Evolutionary conservation across 2,113 vertebrate species (phyloP), one percentile per base, ranked within the genome.

Genomic region (Drymodes brunneopygia): DNA sequence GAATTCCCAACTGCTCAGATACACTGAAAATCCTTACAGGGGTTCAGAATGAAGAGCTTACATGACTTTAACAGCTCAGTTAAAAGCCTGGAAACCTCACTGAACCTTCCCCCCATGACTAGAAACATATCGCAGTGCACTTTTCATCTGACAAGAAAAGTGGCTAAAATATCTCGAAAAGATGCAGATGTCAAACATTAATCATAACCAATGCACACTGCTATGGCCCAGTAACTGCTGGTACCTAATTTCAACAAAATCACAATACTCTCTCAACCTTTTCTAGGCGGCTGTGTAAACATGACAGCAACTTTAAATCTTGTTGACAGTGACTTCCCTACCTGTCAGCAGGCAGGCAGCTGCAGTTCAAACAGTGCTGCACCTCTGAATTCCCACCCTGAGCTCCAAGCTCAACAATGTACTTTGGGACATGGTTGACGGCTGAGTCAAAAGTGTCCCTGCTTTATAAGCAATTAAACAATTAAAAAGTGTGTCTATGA

Each of bases 251-350:
- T 87, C 56, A 81, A 77, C 51, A 94, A 88, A 96, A 94, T 75
- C 88, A 78, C 62, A 36, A 61, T 62, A 53, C 77, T 93, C 83
- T 54, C 56, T 74, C 91, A 93, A 85, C 58, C 85, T 94, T 90
- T 78, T 47, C 67, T 70, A 7, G 7, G 53, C 9, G 17, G 10
- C 50, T 95, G 58, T 88, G 79, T 87, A 96, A 96, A 95, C 73
- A 80, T 71, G 92, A 96, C 95, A 94, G 94, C 70, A 91, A 93
- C 90, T 94, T 96, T 96, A 97, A 97, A 92, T 96, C 93, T 94
- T 93, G 47, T 56, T 96, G 96, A 92, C 94, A 95, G 85, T 89
- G 89, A 56, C 38, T 95, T 95, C 66, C 29, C 10, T 75, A 51
- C 71, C 74, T 95, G 89, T 88, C 94, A 95, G 70, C 6, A 28